Evolutionary conservation across 2,113 vertebrate species (phyloP), one percentile per base, ranked within the genome.

Genomic region (Semnornis frantzii): DNA sequence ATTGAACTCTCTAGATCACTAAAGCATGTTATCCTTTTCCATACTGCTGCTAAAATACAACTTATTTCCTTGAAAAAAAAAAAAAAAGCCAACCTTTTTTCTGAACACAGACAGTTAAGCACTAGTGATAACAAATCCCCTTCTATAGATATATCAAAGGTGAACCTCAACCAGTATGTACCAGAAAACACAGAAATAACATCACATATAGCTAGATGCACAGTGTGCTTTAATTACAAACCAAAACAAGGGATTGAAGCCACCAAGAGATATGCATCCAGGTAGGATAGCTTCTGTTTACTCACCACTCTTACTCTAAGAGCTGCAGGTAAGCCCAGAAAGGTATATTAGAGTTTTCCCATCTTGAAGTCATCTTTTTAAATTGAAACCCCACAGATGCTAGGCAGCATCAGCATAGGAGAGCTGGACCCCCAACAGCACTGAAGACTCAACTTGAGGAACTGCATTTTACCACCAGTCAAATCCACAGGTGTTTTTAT

Each of bases 201-300:
- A 48, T 12, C n/a, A 44, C 3, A 2, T 23, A 70, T 8, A 58
- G 11, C 23, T 79, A 73, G 69, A 27, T 2, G 1, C n/a, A 65
- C 10, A 5, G 7, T 1, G 1, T 12, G 2, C 27, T 39, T 70
- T 58, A 12, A 66, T 70, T 82, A 66, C 30, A 86, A 77, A 54
- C 4, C n/a, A 46, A 25, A 62, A 70, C 28, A 71, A 78, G 52
- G 6, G 3, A 4, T 0, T 9, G 3, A 66, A 86, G 20, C 15
- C 65, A 69, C 17, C n/a, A 44, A 1, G 3, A 83, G 5, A 88
- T 54, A 1, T 4, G 3, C 5, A 0, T 6, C 34, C 2, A 2
- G 8, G 25, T 2, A 44, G 21, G 4, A 76, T 1, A 64, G 7
- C 4, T 12, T 55, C 5, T 46, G 25, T 3, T 13, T 10, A 91